phyloP scores from a whole-genome alignment of 2,113 vertebrate genomes.

The Regulus satrapa region DNA sequence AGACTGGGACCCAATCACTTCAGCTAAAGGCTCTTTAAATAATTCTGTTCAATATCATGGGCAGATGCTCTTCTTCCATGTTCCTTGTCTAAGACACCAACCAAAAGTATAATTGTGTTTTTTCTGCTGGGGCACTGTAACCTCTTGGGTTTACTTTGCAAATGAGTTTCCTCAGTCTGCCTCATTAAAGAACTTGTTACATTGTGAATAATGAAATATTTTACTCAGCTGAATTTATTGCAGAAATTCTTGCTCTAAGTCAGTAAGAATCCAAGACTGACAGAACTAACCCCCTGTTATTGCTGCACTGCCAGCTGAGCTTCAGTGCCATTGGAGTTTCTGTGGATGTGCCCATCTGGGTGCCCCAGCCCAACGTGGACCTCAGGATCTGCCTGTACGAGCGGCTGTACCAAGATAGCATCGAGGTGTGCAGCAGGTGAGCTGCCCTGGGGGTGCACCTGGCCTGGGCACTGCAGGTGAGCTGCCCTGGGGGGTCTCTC shows the following conservation, averaged over 20 bases:
- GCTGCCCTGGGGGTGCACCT: neutral
- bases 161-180: neutral
- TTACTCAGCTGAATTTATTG: neutral
- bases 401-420: constrained; percentile 81
- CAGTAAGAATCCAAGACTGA: neutral
- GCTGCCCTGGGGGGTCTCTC: accelerated
- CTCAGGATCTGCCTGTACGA: constrained; percentile 90
- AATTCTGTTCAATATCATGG: neutral
- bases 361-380: constrained; percentile 77
- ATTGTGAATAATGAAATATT: neutral
- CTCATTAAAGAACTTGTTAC: neutral
- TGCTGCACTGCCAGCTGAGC: constrained; percentile 18
- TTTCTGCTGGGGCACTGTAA: neutral
- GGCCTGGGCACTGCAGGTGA: neutral
- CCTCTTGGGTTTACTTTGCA: neutral
- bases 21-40: neutral
- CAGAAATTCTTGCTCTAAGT: neutral
- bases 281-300: neutral
- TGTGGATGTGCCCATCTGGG: constrained; percentile 79
- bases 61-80: neutral
- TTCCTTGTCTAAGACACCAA: neutral
- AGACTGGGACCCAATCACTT: neutral
- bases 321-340: constrained; percentile 72
- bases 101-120: neutral
- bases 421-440: constrained; percentile 83